Evolutionary conservation across 2,113 vertebrate genomes (phyloP).

Genomic region (Salvelinus sp.): DNA sequence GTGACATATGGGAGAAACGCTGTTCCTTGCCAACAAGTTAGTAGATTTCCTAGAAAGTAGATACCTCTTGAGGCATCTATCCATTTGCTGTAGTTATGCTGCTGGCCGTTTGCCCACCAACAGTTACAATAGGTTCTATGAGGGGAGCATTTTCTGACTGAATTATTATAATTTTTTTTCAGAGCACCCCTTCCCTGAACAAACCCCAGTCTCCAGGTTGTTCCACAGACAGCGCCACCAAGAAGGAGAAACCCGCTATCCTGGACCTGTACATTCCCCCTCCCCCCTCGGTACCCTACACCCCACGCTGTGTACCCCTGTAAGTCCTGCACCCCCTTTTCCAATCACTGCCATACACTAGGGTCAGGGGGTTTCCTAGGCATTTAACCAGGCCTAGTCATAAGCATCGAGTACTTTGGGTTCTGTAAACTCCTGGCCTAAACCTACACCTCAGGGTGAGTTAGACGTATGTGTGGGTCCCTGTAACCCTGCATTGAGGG

Average conservation of each 20-base stretch:
- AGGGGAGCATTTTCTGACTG: constrained; percentile 12
- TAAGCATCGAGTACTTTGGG: too few relatives aligned
- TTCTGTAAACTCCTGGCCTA: background rate
- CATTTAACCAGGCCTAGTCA: too few relatives aligned
- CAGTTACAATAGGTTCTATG: background rate
- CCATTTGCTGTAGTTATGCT: background rate
- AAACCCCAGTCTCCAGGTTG: constrained; percentile 78
- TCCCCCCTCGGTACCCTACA: constrained; percentile 88
- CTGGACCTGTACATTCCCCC: constrained; percentile 93
- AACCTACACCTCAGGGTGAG: background rate
- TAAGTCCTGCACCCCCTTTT: background rate
- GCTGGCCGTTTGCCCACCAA: background rate
- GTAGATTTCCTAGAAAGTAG: too few relatives aligned
- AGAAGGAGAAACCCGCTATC: constrained; percentile 91
- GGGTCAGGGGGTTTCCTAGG: too few relatives aligned
- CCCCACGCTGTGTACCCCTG: constrained; percentile 83
- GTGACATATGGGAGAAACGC: too few relatives aligned
- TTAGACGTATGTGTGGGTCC: too few relatives aligned
- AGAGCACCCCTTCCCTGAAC: constrained; percentile 78
- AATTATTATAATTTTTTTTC: constrained; percentile 46
- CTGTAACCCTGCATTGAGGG: background rate
- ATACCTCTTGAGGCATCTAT: too few relatives aligned
- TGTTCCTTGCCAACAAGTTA: too few relatives aligned
- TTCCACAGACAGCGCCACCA: constrained; percentile 75
- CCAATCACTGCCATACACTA: constrained; percentile 60